Evolutionary conservation across 1,140 invertebrate genomes (phyloP).

Genomic region (Drosophila willistoni): DNA sequence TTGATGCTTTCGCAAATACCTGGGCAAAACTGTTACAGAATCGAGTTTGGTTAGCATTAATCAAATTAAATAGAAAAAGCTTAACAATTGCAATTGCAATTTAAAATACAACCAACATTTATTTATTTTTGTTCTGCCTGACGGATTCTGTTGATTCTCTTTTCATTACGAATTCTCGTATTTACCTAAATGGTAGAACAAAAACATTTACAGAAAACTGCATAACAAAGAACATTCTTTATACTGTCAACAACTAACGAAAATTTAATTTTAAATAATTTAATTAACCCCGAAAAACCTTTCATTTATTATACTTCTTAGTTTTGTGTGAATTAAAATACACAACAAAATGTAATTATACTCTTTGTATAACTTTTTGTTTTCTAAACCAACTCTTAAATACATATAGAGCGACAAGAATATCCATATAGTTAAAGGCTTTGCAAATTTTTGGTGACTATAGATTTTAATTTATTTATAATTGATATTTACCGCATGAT

Average conservation of each 20-base stretch:
- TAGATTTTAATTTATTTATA: not conserved
- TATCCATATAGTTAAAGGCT: no score
- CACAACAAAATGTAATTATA: no score
- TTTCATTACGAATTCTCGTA: not conserved
- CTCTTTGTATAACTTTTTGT: no score
- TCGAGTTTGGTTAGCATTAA: constrained; percentile 13
- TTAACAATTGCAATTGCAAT: constrained; percentile 21
- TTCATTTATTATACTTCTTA: no score
- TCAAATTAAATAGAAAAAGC: constrained; percentile 1
- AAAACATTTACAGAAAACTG: not conserved
- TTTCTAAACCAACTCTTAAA: no score
- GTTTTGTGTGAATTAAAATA: no score
- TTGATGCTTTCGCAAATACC: constrained; percentile 36
- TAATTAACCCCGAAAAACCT: not conserved
- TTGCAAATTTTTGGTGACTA: no score
- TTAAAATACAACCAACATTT: constrained; percentile 26
- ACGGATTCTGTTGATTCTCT: not conserved
- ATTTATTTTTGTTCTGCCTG: constrained; percentile 15
- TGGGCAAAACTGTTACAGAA: constrained; percentile 52
- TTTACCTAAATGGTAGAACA: not conserved
- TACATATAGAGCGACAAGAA: no score
- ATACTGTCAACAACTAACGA: not conserved
- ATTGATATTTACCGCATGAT: not conserved
- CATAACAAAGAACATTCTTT: not conserved
- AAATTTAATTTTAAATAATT: constrained; percentile 1